Conservation (phyloP, 1,140 invertebrate genomes). For the Trichonephila clavata region DNA sequence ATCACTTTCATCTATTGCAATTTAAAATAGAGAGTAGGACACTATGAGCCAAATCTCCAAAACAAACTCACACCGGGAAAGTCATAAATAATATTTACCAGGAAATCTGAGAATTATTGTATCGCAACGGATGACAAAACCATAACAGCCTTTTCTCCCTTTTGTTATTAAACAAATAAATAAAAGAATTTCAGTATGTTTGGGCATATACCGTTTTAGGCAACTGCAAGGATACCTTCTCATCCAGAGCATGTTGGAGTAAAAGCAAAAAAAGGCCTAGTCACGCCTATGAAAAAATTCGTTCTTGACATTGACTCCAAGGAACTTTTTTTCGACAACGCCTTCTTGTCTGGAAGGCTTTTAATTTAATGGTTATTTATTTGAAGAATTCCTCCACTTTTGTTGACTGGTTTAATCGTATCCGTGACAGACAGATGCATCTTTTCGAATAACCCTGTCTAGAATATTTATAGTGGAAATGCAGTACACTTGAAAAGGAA, state of each 20-base stretch:
- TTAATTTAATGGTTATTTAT: not conserved
- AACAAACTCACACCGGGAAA: not conserved
- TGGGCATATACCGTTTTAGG: not conserved
- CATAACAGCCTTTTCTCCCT: no score
- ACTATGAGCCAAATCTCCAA: not conserved
- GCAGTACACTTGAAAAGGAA: no score
- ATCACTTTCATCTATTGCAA: no score
- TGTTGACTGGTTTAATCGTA: not conserved
- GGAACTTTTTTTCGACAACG: not conserved
- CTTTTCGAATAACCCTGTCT: not conserved
- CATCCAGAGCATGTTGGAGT: not conserved
- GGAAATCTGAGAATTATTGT: not conserved
- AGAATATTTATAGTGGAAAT: not conserved
- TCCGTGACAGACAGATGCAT: no score
- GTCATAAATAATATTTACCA: no score
- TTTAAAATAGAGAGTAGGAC: not conserved
- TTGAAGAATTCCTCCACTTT: not conserved
- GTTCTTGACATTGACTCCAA: slow-evolving; percentile 45
- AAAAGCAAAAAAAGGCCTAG: not conserved
- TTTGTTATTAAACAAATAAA: no score
- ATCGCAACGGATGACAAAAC: not conserved
- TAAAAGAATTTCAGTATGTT: no score
- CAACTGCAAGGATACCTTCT: not conserved
- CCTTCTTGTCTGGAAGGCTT: not conserved
- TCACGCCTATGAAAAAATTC: slow-evolving; percentile 21